A percentile compares a stretch with the other conserved stretches of the same genome.
Evolutionary conservation across 2,888 invertebrate species (phyloP).

Genomic region (Cephus sareptanus): DNA sequence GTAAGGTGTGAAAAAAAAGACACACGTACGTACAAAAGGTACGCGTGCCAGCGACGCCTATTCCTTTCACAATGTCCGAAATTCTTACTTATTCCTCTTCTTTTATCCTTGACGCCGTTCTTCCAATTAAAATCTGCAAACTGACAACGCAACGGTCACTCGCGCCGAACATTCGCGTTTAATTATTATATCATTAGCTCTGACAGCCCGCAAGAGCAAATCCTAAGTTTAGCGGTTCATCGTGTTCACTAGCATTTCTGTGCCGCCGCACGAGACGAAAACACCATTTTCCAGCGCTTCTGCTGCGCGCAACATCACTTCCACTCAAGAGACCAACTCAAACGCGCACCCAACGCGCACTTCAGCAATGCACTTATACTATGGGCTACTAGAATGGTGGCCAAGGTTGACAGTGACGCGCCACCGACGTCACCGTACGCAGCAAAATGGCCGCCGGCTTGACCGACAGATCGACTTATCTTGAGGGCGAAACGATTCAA

Average conservation of each 20-base stretch:
- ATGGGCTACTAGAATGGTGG: neutral
- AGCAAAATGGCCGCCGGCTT: neutral
- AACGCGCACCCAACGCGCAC: too few relatives aligned
- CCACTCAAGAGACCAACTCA: neutral
- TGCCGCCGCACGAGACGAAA: constrained; percentile 15
- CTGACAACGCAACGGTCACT: neutral
- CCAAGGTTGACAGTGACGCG: neutral
- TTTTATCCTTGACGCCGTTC: neutral
- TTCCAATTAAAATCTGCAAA: neutral
- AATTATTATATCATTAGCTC: neutral
- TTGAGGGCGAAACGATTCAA: neutral
- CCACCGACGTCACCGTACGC: neutral
- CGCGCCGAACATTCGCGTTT: neutral
- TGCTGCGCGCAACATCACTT: constrained; percentile 23
- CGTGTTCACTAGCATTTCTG: constrained; percentile 12
- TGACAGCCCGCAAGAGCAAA: neutral
- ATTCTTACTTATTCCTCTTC: neutral
- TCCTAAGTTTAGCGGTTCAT: constrained; percentile 1
- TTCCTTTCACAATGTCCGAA: neutral
- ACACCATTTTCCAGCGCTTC: constrained; percentile 25
- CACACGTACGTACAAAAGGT: constrained; percentile 11
- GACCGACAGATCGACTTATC: neutral
- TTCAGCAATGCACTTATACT: neutral
- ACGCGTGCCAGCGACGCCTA: neutral
- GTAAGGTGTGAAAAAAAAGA: constrained; percentile 2